These are phyloP conservation scores for Pristionchus fissidentatus DNA, from an alignment of 2,888 invertebrate genomes.

Conservation along the genomic window DNA sequence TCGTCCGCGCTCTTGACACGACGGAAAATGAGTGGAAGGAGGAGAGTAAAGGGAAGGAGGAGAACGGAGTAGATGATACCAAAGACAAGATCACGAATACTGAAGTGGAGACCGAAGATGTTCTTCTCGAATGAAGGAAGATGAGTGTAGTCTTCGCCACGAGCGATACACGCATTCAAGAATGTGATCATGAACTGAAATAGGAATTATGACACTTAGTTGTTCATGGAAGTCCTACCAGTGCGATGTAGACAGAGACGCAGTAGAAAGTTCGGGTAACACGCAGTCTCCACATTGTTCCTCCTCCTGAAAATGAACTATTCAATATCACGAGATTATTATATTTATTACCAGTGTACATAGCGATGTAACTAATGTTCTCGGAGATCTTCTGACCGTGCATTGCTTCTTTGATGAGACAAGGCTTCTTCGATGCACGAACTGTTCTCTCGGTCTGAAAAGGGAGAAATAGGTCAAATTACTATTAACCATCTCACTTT, in stretches of 20 bases:
- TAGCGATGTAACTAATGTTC: slow-evolving; percentile 41
- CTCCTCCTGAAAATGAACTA: slow-evolving; percentile 30
- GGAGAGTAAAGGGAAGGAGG: slow-evolving; percentile 25
- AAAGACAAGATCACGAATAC: neutral
- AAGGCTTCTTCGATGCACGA: neutral
- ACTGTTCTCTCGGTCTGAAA: slow-evolving; percentile 41
- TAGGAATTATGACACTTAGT: neutral
- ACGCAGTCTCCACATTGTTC: slow-evolving; percentile 20
- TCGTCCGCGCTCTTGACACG: slow-evolving; percentile 3
- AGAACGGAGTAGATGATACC: slow-evolving; percentile 1
- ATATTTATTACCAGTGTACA: slow-evolving; percentile 40
- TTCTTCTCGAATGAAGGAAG: slow-evolving; percentile 9
- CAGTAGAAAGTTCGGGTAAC: neutral
- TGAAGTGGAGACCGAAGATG: slow-evolving; percentile 44
- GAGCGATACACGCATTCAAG: neutral
- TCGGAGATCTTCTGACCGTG: slow-evolving; percentile 2
- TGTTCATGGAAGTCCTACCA: neutral
- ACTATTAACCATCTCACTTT: slow-evolving; percentile 46
- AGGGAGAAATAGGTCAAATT: neutral
- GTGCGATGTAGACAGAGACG: neutral
- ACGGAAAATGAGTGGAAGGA: neutral
- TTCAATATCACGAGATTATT: neutral
- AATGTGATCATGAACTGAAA: slow-evolving; percentile 21
- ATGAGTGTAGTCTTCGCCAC: neutral
- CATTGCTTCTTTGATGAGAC: neutral